Evolutionary conservation across 2,113 vertebrate genomes (phyloP), one percentile per base, ranked within the genome.

Genomic region (Gobius niger): DNA sequence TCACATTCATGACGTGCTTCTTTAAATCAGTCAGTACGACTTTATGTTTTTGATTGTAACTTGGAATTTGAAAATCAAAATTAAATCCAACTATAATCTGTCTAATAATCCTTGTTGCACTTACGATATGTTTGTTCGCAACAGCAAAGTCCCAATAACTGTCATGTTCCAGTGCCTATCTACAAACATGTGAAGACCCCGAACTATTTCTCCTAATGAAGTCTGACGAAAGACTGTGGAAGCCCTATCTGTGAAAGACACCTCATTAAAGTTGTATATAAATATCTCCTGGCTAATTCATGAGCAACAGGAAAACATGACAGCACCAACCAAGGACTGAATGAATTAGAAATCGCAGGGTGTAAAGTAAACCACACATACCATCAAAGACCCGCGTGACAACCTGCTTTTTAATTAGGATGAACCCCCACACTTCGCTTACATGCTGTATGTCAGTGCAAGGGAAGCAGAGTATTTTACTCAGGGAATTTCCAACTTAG

Each of bases 261-360:
- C 40, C 57, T 60, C 34, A 60, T 60, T 60, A 60, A 60, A 44
- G 42, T 3, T 16, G 34, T 16, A 44, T 34, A 56, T n/a, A 60
- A n/a, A 60, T 60, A 42, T 60, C 57, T 54, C 18, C 24, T 60
- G 56, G 34, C 24, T 15, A 14, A 60, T 60, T 60, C 15, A 60
- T 60, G 40, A 60, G 40, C 40, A n/a, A 44, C 40, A 44, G 57
- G 57, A 44, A 60, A 60, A 60, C 57, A 60, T 44, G 57, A 60
- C 57, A 60, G 57, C 14, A 44, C 7, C 40, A 7, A 7, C 13
- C 4, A 40, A 42, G 56, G 11, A 54, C 52, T 7, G 1, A 13
- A 34, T n/a, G 15, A 44, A 50, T 50, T 50, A 50, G 15, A 50
- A 50, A 50, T 50, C 57, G 42, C 14, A 42, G 57, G 7, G 47